Conservation (phyloP, 2,113 vertebrate genomes). For the Rhegmatorhina hoffmannsi region DNA sequence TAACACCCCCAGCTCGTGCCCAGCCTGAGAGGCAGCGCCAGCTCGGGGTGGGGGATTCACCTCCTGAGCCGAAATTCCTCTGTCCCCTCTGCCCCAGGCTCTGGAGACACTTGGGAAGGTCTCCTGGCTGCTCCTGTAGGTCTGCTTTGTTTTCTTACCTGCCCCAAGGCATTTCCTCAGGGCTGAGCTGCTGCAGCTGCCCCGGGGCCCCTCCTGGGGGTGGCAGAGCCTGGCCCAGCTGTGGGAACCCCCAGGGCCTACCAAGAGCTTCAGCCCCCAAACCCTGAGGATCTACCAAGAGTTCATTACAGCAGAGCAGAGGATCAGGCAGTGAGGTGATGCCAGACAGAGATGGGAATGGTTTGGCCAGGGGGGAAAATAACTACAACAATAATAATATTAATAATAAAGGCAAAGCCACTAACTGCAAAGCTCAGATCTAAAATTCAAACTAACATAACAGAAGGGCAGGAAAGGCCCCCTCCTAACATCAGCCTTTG, state of each 20-base stretch:
- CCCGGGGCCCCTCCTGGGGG: background rate
- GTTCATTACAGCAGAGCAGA: background rate
- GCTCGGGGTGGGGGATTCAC: background rate
- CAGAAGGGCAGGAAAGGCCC: background rate
- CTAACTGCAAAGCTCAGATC: background rate
- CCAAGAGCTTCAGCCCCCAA: background rate
- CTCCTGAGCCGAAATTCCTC: background rate
- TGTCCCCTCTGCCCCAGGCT: background rate
- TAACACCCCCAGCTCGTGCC: accelerated
- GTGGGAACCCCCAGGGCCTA: background rate
- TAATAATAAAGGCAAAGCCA: background rate
- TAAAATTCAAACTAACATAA: background rate
- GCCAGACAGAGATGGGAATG: background rate
- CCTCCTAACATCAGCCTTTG: background rate
- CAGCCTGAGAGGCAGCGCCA: background rate
- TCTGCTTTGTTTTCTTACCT: background rate
- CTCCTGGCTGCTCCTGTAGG: accelerated
- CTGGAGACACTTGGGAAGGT: accelerated
- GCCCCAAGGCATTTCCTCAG: accelerated
- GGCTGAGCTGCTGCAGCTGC: background rate
- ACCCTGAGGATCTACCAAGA: background rate
- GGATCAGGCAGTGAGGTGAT: background rate
- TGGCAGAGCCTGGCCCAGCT: background rate
- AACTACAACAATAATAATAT: background rate
- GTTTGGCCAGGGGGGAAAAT: too few species aligned